Evolutionary conservation across 2,888 invertebrate genomes (phyloP).

Genomic region (Cerceris ruficornis): DNA sequence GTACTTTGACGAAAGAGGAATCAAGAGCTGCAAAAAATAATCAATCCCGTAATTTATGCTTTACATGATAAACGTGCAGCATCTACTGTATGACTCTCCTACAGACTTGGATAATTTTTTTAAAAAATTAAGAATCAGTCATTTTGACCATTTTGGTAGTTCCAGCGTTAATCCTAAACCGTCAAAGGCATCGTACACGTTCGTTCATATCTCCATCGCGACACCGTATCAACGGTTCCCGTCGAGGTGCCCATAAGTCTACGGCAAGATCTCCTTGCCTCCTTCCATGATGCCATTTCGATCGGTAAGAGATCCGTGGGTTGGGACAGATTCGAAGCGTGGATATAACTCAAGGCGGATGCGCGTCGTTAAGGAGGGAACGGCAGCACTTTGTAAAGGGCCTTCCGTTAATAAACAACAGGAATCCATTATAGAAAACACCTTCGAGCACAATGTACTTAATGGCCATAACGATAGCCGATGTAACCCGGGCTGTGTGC

Average conservation of each 20-base stretch:
- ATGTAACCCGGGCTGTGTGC: constrained; percentile 36
- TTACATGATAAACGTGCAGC: too few relatives aligned
- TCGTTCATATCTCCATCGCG: background rate
- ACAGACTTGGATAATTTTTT: too few relatives aligned
- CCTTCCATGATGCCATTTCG: constrained; percentile 7
- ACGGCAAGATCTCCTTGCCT: constrained; percentile 9
- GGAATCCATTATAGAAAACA: constrained; percentile 67
- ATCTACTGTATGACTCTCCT: too few relatives aligned
- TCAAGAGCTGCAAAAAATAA: too few relatives aligned
- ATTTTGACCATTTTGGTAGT: too few relatives aligned
- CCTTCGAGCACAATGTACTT: constrained; percentile 63
- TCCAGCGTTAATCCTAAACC: too few relatives aligned
- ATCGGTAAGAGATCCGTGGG: background rate
- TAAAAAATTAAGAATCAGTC: too few relatives aligned
- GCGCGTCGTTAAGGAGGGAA: constrained; percentile 40
- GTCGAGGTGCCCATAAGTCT: constrained; percentile 17
- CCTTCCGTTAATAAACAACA: constrained; percentile 64
- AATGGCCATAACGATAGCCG: constrained; percentile 62
- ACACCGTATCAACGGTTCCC: background rate
- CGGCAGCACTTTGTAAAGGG: constrained; percentile 39
- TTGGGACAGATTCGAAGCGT: constrained; percentile 32
- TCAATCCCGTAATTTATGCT: too few relatives aligned
- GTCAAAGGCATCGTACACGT: background rate
- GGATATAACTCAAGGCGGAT: constrained; percentile 37
- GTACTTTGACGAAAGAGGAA: too few relatives aligned